A percentile compares a stretch with the other conserved stretches of the same genome.
phyloP scores from a whole-genome alignment of 2,797 vertebrate species.

The Sebastes diploproa region DNA sequence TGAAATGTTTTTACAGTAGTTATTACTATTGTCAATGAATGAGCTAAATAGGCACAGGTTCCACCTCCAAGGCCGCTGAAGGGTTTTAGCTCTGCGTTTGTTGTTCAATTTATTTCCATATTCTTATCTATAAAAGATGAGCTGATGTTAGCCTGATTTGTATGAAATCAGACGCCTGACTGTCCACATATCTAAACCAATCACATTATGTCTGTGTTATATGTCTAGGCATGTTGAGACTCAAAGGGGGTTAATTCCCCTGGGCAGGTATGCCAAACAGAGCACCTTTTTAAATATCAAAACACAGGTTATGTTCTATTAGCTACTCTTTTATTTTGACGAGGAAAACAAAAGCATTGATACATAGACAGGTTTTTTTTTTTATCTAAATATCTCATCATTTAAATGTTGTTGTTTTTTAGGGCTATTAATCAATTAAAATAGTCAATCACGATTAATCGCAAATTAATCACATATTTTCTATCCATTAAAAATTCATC shows the following conservation, averaged over 20 bases:
- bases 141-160: neutral
- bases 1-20: neutral
- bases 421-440: too few relatives aligned
- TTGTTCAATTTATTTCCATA: neutral
- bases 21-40: neutral
- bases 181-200: neutral
- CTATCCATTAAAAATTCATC: accelerated
- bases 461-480: too few relatives aligned
- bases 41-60: neutral
- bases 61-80: neutral
- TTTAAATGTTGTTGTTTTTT: neutral
- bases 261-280: neutral
- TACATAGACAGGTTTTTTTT: neutral
- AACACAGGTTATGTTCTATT: neutral
- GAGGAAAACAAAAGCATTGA: neutral
- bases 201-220: neutral
- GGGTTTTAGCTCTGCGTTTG: neutral
- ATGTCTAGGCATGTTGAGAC: neutral
- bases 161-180: neutral
- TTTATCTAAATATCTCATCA: neutral
- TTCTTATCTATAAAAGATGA: neutral
- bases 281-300: neutral
- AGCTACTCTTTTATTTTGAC: neutral
- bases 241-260: accelerated
- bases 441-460: too few relatives aligned